These are phyloP conservation scores for Cottoperca gobio DNA, from an alignment of 2,797 vertebrate species.

Conservation along the genomic window DNA sequence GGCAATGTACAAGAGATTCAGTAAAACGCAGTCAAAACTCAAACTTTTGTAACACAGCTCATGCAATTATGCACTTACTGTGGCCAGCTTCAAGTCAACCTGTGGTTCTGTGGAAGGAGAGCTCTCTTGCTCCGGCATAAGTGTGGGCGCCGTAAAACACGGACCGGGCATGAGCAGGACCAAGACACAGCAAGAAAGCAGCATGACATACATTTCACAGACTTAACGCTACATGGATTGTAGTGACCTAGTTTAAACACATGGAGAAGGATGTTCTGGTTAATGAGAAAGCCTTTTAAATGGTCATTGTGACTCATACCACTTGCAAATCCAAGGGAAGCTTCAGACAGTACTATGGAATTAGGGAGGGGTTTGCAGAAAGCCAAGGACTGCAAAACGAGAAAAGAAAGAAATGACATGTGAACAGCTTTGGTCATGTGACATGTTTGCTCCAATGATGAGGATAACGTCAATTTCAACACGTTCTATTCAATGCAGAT, in stretches of 20 bases:
- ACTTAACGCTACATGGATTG: slow-evolving; percentile 50
- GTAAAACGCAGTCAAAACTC: slow-evolving; percentile 40
- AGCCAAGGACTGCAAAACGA: slow-evolving; percentile 58
- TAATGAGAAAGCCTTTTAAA: slow-evolving; percentile 86
- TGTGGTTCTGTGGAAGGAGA: slow-evolving; percentile 66
- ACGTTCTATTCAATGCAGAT: not conserved
- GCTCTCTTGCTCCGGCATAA: slow-evolving; percentile 45
- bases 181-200: slow-evolving; percentile 69
- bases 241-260: slow-evolving; percentile 58
- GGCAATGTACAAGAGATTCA: slow-evolving; percentile 18
- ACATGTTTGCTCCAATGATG: slow-evolving; percentile 21
- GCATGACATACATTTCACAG: slow-evolving; percentile 75
- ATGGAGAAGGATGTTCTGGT: slow-evolving; percentile 67
- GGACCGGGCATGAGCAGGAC: slow-evolving; percentile 56
- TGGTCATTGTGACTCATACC: slow-evolving; percentile 84
- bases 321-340: slow-evolving; percentile 74
- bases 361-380: slow-evolving; percentile 84
- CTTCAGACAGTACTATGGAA: slow-evolving; percentile 75
- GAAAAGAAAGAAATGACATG: slow-evolving; percentile 38
- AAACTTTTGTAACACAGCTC: slow-evolving; percentile 42
- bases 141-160: slow-evolving; percentile 69
- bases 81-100: slow-evolving; percentile 79
- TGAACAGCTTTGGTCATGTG: slow-evolving; percentile 47
- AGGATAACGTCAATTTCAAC: not conserved
- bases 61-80: slow-evolving; percentile 81